Percentiles rank a stretch among this genome's conserved stretches.
phyloP scores from a whole-genome alignment of 2,797 vertebrate species.

The Myotis pilosus region DNA sequence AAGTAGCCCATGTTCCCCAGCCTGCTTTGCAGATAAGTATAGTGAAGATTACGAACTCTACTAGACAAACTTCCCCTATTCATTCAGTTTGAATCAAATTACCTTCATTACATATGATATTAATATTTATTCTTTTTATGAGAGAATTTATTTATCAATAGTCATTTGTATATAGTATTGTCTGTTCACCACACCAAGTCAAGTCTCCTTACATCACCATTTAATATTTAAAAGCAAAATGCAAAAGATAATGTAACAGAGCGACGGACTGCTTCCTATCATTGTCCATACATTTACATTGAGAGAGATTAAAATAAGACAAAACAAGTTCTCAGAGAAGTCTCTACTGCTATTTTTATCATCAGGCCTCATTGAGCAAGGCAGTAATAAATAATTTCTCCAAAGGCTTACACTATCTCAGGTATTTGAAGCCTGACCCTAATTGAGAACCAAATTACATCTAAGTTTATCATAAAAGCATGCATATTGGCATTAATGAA shows the following conservation, averaged over 20 bases:
- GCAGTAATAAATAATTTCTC: not conserved
- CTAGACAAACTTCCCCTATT: not conserved
- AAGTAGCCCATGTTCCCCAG: not conserved
- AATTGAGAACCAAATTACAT: slow-evolving; percentile 42
- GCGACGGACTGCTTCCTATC: not conserved
- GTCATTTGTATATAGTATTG: not conserved
- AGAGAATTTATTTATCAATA: not conserved
- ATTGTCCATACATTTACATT: not conserved
- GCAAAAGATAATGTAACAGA: not conserved
- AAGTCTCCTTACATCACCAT: not conserved
- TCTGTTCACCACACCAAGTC: not conserved
- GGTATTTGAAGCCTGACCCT: slow-evolving; percentile 9
- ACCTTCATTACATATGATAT: not conserved
- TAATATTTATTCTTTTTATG: not conserved
- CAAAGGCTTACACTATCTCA: not conserved
- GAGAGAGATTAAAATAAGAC: slow-evolving; percentile 42
- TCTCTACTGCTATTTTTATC: slow-evolving; percentile 41
- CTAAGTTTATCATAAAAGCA: slow-evolving; percentile 17
- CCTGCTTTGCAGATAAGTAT: not conserved
- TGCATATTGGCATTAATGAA: not conserved
- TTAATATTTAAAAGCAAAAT: slow-evolving; percentile 57
- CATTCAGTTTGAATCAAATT: not conserved
- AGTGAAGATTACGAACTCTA: not conserved
- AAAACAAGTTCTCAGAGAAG: slow-evolving; percentile 62
- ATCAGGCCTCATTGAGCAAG: slow-evolving; percentile 49